phyloP scores from a whole-genome alignment of 2,797 vertebrate species.

The Halcyon chelicuti region DNA sequence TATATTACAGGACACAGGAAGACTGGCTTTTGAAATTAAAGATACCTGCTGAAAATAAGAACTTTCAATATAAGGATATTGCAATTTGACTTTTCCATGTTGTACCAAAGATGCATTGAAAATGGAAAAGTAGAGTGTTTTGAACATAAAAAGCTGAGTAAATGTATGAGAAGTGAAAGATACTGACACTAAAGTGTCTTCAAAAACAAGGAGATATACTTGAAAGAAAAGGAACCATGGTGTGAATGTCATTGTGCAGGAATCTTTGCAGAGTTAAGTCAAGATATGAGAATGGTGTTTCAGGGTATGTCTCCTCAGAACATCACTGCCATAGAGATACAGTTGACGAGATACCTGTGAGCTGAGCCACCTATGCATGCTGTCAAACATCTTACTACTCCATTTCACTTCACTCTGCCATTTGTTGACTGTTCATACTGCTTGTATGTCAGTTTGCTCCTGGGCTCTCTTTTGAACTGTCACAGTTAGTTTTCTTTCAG shows the following conservation, averaged over 20 bases:
- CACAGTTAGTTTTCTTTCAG: background rate
- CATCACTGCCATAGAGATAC: background rate
- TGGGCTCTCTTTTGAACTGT: constrained; percentile 22
- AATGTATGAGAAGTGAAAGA: background rate
- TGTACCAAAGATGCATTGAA: background rate
- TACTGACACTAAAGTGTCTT: background rate
- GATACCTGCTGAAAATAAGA: background rate
- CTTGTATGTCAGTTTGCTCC: background rate
- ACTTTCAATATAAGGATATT: background rate
- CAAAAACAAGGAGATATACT: background rate
- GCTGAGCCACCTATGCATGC: background rate
- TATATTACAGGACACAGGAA: background rate
- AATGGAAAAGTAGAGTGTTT: background rate
- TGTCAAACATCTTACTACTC: constrained; percentile 21
- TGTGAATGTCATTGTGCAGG: background rate
- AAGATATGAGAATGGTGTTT: background rate
- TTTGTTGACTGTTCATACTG: background rate
- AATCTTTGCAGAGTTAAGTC: background rate
- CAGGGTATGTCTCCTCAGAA: background rate
- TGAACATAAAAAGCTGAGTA: background rate
- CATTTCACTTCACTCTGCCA: background rate
- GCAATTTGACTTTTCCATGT: background rate
- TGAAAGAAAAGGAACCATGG: background rate
- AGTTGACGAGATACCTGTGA: background rate
- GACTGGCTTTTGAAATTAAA: background rate